Evolutionary conservation across 53 echinoderm and acorn worm species (phyloP).

Genomic region (Pentamera pediparva): DNA sequence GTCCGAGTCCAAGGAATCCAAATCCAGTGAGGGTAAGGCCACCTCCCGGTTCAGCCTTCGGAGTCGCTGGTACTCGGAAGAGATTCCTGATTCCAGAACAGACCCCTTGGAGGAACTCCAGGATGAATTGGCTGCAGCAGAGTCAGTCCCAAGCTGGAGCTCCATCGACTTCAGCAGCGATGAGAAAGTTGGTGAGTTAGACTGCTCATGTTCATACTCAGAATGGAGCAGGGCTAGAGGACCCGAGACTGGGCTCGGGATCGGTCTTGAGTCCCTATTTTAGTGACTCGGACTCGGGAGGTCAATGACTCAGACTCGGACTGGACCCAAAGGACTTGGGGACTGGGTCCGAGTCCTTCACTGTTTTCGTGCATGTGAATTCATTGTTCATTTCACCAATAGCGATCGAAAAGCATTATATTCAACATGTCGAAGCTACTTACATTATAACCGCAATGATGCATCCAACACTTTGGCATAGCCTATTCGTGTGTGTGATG

Average conservation of each 20-base stretch:
- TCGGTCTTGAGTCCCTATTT: too few relatives aligned
- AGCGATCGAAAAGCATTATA: too few relatives aligned
- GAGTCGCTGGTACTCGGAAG: background rate
- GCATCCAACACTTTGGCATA: too few relatives aligned
- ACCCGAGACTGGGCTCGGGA: background rate
- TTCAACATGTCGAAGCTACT: too few relatives aligned
- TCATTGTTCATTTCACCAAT: too few relatives aligned
- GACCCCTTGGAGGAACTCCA: conserved; percentile 19
- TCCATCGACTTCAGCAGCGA: background rate
- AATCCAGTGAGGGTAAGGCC: background rate
- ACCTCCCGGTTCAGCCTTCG: conserved; percentile 14
- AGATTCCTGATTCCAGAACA: background rate
- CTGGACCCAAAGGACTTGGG: too few relatives aligned
- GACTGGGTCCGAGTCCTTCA: too few relatives aligned
- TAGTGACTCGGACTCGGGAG: too few relatives aligned
- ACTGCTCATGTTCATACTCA: background rate
- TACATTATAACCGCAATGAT: too few relatives aligned
- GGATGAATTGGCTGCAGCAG: conserved; percentile 8
- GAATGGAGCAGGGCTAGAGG: background rate
- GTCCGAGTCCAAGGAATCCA: conserved; percentile 16
- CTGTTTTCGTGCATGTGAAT: too few relatives aligned
- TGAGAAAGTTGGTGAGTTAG: conserved; percentile 18
- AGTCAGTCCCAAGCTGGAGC: background rate
- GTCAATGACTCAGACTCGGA: too few relatives aligned
- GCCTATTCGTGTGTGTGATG: too few relatives aligned